Evolutionary conservation across 1,140 invertebrate species (phyloP).

Genomic region (Oscheius sp.): DNA sequence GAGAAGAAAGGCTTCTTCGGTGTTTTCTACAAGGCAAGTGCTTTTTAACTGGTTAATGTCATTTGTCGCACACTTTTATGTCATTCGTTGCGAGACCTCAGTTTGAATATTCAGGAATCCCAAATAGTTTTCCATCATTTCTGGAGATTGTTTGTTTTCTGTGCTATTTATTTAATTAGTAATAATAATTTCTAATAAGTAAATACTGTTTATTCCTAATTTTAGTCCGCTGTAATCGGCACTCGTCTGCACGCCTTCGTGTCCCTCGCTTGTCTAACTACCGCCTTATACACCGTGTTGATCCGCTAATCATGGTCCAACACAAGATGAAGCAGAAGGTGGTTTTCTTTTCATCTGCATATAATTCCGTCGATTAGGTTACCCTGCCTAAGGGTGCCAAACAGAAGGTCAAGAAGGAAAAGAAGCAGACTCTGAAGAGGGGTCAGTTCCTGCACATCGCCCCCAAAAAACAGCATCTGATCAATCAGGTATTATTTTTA

Average conservation of each 20-base stretch:
- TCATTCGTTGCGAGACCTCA: not conserved
- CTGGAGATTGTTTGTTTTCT: no score
- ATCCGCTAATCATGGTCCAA: constrained; percentile 44
- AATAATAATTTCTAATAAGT: not conserved
- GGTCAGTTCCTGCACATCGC: constrained; percentile 33
- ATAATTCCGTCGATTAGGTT: constrained; percentile 12
- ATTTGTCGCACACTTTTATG: not conserved
- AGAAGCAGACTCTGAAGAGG: constrained; percentile 20
- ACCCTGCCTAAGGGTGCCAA: constrained; percentile 44
- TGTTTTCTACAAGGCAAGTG: constrained; percentile 28
- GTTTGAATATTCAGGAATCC: no score
- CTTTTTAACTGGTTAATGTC: not conserved
- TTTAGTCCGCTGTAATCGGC: constrained; percentile 24
- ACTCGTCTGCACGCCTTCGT: constrained; percentile 24
- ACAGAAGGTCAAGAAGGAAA: constrained; percentile 42
- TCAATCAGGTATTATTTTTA: constrained; percentile 12
- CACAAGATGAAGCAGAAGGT: constrained; percentile 46
- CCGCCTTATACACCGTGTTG: constrained; percentile 23
- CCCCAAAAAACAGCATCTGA: constrained; percentile 29
- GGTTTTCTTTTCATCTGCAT: not conserved
- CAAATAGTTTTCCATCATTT: no score
- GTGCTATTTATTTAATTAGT: no score
- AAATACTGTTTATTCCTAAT: not conserved
- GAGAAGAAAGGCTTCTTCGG: constrained; percentile 37
- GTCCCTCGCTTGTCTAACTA: constrained; percentile 9